Evolutionary conservation across 2,888 invertebrate genomes (phyloP).

Genomic region (Hetaerina titia): DNA sequence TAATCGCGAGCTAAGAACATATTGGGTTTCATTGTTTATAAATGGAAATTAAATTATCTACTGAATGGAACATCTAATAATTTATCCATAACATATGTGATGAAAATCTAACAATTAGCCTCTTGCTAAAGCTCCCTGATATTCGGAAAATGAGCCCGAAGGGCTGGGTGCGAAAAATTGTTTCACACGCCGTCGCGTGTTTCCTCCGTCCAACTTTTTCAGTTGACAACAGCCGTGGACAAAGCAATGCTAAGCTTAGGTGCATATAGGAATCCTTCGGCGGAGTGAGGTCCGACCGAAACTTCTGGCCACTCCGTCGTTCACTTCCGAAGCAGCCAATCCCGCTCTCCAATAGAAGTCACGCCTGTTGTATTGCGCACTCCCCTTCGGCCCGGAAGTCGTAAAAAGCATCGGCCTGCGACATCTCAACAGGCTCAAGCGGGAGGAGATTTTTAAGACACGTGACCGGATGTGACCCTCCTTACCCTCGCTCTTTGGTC

Average conservation of each 20-base stretch:
- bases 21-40: no score
- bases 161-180: no score
- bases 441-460: conserved; percentile 51
- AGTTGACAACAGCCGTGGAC: neutral
- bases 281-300: neutral
- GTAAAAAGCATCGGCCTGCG: conserved; percentile 64
- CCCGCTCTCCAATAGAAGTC: neutral
- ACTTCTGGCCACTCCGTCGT: neutral
- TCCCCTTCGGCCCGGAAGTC: conserved; percentile 61
- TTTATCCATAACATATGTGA: no score
- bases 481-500: neutral
- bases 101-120: no score
- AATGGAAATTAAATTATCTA: no score
- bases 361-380: conserved; percentile 6
- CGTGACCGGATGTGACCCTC: conserved; percentile 61
- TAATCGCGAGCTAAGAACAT: no score
- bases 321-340: neutral
- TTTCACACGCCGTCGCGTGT: no score
- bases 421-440: conserved; percentile 42
- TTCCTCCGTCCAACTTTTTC: neutral
- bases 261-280: neutral
- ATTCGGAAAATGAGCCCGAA: no score
- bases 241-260: neutral
- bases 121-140: no score
- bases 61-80: no score